phyloP scores from a whole-genome alignment of 2,888 invertebrate genomes.

The Apomyelois bistriatella region DNA sequence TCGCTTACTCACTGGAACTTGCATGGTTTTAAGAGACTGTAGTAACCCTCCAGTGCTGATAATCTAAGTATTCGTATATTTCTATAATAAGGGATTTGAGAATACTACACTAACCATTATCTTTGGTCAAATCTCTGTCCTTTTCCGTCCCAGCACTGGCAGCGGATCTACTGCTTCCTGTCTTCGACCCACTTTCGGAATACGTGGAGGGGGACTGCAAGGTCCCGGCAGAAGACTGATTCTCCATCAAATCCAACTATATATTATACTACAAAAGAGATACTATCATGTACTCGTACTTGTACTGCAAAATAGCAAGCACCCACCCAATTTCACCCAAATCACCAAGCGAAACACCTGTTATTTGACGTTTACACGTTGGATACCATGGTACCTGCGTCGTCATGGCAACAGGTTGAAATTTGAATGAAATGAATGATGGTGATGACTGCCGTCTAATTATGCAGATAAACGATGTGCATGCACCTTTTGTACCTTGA shows the following conservation, averaged over 20 bases:
- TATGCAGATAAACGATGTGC: no score
- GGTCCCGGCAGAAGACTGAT: constrained; percentile 41
- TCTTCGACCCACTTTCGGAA: constrained; percentile 48
- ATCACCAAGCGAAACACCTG: no score
- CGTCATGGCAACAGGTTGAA: background rate
- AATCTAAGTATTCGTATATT: no score
- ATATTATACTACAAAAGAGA: background rate
- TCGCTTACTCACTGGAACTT: no score
- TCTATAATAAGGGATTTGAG: no score
- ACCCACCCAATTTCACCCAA: background rate
- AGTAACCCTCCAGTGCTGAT: no score
- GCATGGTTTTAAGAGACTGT: no score
- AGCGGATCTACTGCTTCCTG: constrained; percentile 44
- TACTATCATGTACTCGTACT: background rate
- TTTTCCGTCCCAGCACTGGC: constrained; percentile 28
- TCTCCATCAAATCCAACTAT: constrained; percentile 29
- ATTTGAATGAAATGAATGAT: no score
- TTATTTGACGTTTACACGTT: no score
- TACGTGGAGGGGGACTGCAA: constrained; percentile 48
- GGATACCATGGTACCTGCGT: no score
- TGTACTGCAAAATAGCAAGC: background rate
- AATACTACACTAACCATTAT: constrained; percentile 43
- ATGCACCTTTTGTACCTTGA: no score
- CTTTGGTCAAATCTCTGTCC: constrained; percentile 55
- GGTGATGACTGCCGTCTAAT: no score